These are phyloP conservation scores for Nephrotoma guestfalica DNA, from an alignment of 2,888 invertebrate species.

Conservation along the genomic window DNA sequence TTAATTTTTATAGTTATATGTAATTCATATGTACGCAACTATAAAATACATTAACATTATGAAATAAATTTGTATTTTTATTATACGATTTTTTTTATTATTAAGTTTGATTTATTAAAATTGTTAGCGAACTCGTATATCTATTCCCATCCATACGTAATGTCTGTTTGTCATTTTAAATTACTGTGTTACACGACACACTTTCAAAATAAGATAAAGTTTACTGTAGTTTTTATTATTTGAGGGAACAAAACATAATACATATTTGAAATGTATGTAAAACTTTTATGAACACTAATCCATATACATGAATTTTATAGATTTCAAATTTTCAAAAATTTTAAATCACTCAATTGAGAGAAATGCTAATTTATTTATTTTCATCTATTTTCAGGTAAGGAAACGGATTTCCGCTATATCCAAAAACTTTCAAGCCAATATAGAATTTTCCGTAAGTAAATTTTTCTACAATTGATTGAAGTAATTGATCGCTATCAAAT, in stretches of 20 bases:
- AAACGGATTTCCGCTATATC: background rate
- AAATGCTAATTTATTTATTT: background rate
- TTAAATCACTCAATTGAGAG: background rate
- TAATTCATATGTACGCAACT: background rate
- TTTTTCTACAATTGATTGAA: background rate
- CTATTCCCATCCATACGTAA: no score
- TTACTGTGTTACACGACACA: no score
- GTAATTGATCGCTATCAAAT: no score
- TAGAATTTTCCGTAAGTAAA: background rate
- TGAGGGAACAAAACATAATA: no score
- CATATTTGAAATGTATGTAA: no score
- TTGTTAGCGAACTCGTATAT: background rate
- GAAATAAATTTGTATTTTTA: background rate
- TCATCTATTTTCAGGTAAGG: background rate
- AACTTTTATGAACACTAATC: background rate
- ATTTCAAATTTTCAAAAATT: background rate
- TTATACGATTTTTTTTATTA: background rate
- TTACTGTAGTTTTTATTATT: no score
- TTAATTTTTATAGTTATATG: background rate
- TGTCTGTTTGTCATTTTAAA: no score
- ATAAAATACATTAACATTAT: background rate
- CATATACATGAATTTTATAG: background rate
- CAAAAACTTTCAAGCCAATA: background rate
- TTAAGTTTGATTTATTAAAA: background rate
- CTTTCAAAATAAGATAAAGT: no score